Percentiles rank a stretch among this genome's conserved stretches.
Evolutionary conservation across 2,113 vertebrate genomes (phyloP).

Genomic region (Cygnus atratus): DNA sequence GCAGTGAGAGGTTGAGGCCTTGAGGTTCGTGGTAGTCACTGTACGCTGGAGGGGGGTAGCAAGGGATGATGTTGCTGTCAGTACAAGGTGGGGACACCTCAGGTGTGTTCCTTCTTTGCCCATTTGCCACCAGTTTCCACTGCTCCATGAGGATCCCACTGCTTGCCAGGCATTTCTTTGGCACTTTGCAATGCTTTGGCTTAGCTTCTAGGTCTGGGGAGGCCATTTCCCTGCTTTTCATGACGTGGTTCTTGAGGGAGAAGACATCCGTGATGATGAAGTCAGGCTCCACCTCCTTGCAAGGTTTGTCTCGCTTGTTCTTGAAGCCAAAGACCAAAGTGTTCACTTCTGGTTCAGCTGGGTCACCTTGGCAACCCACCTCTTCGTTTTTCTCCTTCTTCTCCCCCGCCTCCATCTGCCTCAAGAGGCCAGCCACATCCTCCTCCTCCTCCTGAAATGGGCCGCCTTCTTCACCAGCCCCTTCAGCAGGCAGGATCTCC

Average conservation of each 20-base stretch:
- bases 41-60: constrained; percentile 85
- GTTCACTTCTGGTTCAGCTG: constrained; percentile 42
- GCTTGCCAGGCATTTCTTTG: constrained; percentile 79
- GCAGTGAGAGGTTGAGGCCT: constrained; percentile 87
- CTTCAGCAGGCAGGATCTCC: constrained; percentile 43
- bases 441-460: constrained; percentile 73
- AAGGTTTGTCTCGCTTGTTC: constrained; percentile 71
- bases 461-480: constrained; percentile 56
- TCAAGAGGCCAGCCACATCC: constrained; percentile 34
- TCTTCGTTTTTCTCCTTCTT: constrained; percentile 41
- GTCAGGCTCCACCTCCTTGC: constrained; percentile 78
- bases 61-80: constrained; percentile 79
- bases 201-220: constrained; percentile 79
- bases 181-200: constrained; percentile 81
- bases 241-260: constrained; percentile 81
- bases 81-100: constrained; percentile 68
- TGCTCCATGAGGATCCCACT: constrained; percentile 82
- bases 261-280: constrained; percentile 83
- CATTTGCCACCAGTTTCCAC: constrained; percentile 83
- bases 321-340: constrained; percentile 48
- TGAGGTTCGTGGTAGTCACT: constrained; percentile 86
- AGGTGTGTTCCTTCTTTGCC: constrained; percentile 68
- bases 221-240: constrained; percentile 65
- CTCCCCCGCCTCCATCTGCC: constrained; percentile 49
- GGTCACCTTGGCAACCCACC: neutral